Evolutionary conservation across 2,888 invertebrate genomes (phyloP).

Genomic region (Chromoteleia sp.): DNA sequence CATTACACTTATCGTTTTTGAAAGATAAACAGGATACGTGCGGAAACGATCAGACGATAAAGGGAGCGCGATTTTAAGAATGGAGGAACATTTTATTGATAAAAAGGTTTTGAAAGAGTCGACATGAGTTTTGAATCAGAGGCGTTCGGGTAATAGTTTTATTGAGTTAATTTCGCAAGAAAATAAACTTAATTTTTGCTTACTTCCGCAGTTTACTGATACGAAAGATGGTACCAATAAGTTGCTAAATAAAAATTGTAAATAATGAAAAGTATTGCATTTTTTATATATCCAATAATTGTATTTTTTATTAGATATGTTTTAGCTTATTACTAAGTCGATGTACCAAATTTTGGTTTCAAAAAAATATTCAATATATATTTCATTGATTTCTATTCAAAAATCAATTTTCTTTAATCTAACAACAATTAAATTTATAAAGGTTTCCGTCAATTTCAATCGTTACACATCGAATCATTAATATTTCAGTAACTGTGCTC

Average conservation of each 20-base stretch:
- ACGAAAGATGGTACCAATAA: too few species aligned
- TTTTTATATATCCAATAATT: too few species aligned
- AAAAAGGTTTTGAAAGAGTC: constrained; percentile 28
- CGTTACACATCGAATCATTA: not conserved
- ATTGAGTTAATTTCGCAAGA: not conserved
- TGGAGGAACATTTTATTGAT: constrained; percentile 31
- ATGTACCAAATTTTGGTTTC: too few species aligned
- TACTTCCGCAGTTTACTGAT: too few species aligned
- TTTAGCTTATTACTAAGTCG: too few species aligned
- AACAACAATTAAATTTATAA: too few species aligned
- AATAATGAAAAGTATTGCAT: too few species aligned
- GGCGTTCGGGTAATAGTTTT: not conserved
- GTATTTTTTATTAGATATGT: too few species aligned
- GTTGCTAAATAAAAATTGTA: too few species aligned
- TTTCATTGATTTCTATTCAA: not conserved
- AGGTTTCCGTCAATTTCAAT: not conserved
- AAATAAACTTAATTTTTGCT: too few species aligned
- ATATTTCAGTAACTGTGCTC: constrained; percentile 9
- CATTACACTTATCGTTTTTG: constrained; percentile 60
- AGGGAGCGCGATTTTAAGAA: constrained; percentile 39
- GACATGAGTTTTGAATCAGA: constrained; percentile 20
- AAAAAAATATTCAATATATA: too few species aligned
- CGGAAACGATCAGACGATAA: constrained; percentile 53
- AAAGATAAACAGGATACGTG: constrained; percentile 54
- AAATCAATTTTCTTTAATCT: too few species aligned